Percentiles rank a stretch among this genome's conserved stretches.
Evolutionary conservation across 2,888 invertebrate genomes (phyloP).

Genomic region (Dolichomitus sp.): DNA sequence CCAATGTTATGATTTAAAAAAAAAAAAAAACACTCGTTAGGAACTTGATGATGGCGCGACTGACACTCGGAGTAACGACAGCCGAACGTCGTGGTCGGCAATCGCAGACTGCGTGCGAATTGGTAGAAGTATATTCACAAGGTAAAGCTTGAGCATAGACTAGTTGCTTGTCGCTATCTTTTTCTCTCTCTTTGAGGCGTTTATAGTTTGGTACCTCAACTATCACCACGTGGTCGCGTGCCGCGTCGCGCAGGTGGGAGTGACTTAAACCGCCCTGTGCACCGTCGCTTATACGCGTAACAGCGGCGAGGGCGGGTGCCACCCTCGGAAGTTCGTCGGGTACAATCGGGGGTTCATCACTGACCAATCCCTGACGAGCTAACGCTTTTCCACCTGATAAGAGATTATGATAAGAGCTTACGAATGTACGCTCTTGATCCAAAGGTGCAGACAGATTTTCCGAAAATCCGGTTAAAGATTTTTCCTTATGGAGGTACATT

Average conservation of each 20-base stretch:
- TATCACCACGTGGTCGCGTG: constrained; percentile 79
- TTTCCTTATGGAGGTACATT: no score
- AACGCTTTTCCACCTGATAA: constrained; percentile 8
- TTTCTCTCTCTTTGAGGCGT: not conserved
- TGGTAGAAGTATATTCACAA: constrained; percentile 5
- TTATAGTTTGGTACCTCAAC: constrained; percentile 40
- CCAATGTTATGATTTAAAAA: not conserved
- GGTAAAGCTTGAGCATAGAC: constrained; percentile 12
- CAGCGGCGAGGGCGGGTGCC: constrained; percentile 56
- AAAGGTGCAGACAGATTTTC: not conserved
- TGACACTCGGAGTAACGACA: not conserved
- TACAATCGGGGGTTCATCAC: constrained; percentile 53
- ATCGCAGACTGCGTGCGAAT: constrained; percentile 17
- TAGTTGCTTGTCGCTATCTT: constrained; percentile 1
- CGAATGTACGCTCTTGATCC: not conserved
- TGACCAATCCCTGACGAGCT: constrained; percentile 56
- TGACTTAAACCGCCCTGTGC: constrained; percentile 80
- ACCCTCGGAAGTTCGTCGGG: constrained; percentile 50
- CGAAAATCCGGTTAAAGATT: no score
- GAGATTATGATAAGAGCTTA: not conserved
- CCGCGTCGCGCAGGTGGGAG: constrained; percentile 79
- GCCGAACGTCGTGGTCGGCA: constrained; percentile 4
- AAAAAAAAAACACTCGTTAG: not conserved
- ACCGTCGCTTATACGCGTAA: constrained; percentile 72
- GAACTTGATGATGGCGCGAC: not conserved